These are phyloP conservation scores for Sialia sialis DNA, from an alignment of 2,113 vertebrate genomes.

Conservation along the genomic window DNA sequence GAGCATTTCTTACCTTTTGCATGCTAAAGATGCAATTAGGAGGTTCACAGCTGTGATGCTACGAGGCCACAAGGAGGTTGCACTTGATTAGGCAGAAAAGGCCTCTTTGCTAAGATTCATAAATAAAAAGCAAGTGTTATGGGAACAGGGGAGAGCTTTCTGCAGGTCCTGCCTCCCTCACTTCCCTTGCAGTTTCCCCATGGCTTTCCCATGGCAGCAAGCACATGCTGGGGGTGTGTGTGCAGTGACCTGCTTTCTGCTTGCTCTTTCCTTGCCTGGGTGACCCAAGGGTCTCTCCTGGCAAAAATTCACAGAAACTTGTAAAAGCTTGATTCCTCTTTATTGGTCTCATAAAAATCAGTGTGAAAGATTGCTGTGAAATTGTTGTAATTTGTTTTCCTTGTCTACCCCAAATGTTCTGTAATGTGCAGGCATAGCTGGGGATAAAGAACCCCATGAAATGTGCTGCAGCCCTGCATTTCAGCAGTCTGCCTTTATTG, in stretches of 20 bases:
- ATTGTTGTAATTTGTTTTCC: not conserved
- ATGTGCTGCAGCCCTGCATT: rapidly evolving
- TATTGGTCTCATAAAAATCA: not conserved
- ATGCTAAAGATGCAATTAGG: conserved; percentile 9
- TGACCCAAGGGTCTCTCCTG: not conserved
- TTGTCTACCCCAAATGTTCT: not conserved
- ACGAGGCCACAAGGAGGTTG: not conserved
- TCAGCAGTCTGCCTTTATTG: not conserved
- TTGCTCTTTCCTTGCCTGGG: not conserved
- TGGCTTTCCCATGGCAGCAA: not conserved
- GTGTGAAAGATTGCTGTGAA: not conserved
- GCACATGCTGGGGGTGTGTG: rapidly evolving
- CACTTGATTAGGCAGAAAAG: not conserved
- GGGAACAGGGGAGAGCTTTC: not conserved
- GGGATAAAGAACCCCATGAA: not conserved
- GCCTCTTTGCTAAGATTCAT: not conserved
- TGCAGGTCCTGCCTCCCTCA: not conserved
- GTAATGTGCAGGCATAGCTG: not conserved
- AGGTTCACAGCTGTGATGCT: not conserved
- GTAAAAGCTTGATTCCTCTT: not conserved
- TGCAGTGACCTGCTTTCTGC: not conserved
- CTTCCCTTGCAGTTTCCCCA: not conserved
- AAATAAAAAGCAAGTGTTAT: not conserved
- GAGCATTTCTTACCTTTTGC: not conserved
- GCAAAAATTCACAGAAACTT: not conserved